These are phyloP conservation scores for Molossus alvarezi DNA, from an alignment of 2,797 vertebrate species.

Conservation along the genomic window DNA sequence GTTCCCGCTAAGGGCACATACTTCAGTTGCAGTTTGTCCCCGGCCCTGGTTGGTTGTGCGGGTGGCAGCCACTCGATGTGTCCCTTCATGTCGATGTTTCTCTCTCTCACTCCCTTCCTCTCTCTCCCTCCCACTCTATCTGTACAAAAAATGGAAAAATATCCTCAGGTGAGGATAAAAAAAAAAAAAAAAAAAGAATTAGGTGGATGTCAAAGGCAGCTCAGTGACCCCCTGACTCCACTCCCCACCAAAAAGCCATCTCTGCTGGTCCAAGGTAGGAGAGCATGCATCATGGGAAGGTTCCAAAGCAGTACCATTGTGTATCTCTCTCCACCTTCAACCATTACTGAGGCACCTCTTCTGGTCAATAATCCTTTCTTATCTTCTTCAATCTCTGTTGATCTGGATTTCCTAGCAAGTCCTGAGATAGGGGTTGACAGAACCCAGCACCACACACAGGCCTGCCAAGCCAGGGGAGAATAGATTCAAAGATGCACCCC, in stretches of 20 bases:
- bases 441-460: not conserved
- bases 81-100: too few species aligned
- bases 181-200: too few species aligned
- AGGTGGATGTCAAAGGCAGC: not conserved
- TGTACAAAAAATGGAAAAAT: too few species aligned
- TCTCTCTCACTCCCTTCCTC: too few species aligned
- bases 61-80: too few species aligned
- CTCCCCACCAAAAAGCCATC: not conserved
- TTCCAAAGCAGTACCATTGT: not conserved
- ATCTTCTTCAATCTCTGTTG: not conserved
- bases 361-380: not conserved
- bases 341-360: not conserved
- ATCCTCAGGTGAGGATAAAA: too few species aligned
- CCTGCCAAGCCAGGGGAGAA: not conserved
- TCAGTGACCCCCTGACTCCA: not conserved
- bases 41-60: too few species aligned
- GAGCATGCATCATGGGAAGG: not conserved
- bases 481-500: not conserved
- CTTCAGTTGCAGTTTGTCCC: too few species aligned
- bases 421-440: not conserved
- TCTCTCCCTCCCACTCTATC: too few species aligned
- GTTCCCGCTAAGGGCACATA: too few species aligned
- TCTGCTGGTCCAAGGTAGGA: not conserved
- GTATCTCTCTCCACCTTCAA: not conserved
- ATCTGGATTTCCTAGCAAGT: not conserved